A percentile compares a stretch with the other conserved stretches of the same genome.
Conservation (phyloP, 2,888 invertebrate genomes). For the Lamellibrachia satsuma region DNA sequence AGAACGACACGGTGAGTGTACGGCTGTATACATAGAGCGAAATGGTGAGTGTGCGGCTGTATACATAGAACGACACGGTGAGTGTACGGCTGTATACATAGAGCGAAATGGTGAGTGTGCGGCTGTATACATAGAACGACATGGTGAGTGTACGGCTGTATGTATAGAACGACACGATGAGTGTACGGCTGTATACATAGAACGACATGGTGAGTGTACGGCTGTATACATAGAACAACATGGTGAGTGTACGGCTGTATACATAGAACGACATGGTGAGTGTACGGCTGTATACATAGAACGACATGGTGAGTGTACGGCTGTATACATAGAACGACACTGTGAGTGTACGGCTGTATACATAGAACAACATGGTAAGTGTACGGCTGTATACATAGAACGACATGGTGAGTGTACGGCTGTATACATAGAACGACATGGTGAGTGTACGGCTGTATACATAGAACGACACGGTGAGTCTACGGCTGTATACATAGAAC, state of each 20-base stretch:
- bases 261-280: conserved; percentile 54
- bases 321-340: conserved; percentile 66
- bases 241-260: conserved; percentile 66
- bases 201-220: no score
- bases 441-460: conserved; percentile 66
- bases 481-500: conserved; percentile 67
- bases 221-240: no score
- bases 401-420: conserved; percentile 65
- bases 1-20: no score
- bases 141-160: no score
- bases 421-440: conserved; percentile 60
- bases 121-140: no score
- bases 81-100: no score
- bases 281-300: conserved; percentile 67
- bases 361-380: conserved; percentile 52
- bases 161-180: no score
- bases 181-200: no score
- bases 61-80: no score
- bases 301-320: conserved; percentile 56
- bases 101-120: no score
- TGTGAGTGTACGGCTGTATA: conserved; percentile 66
- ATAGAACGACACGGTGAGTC: conserved; percentile 52
- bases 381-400: conserved; percentile 67
- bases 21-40: no score
- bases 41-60: no score